phyloP scores from a whole-genome alignment of 2,888 invertebrate species.

The Limnephilus marmoratus region DNA sequence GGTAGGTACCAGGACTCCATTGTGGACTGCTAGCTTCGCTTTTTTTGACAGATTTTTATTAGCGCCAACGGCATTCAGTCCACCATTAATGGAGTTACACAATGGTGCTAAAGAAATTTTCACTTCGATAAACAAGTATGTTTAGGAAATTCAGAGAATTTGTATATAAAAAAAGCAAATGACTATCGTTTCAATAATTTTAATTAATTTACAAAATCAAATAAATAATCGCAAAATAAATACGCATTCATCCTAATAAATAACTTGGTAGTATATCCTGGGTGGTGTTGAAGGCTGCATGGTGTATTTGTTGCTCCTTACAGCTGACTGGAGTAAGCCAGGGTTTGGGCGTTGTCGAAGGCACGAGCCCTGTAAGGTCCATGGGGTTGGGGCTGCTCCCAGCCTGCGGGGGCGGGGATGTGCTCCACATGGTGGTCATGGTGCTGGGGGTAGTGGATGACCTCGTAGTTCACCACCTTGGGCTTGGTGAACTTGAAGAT shows the following conservation, averaged over 20 bases:
- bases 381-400: conserved; percentile 78
- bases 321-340: conserved; percentile 77
- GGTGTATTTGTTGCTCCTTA: background rate
- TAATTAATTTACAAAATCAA: conserved; percentile 23
- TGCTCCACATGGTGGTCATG: conserved; percentile 84
- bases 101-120: too few species aligned
- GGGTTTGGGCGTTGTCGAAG: conserved; percentile 78
- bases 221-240: conserved; percentile 24
- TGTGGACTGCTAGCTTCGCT: too few species aligned
- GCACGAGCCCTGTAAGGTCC: conserved; percentile 80
- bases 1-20: too few species aligned
- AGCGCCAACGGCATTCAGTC: too few species aligned
- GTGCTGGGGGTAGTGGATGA: conserved; percentile 88
- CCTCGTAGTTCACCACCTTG: conserved; percentile 91
- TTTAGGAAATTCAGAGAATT: too few species aligned
- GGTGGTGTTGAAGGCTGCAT: too few species aligned
- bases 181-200: background rate
- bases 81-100: too few species aligned
- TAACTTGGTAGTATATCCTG: background rate
- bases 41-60: too few species aligned
- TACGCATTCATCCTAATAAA: conserved; percentile 24
- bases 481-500: conserved; percentile 93
- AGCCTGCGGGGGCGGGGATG: conserved; percentile 71
- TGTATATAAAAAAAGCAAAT: background rate
- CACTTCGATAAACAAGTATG: too few species aligned